Evolutionary conservation across 2,888 invertebrate genomes (phyloP), one percentile per base, ranked within the genome.

Genomic region (Uloborus plumipes): DNA sequence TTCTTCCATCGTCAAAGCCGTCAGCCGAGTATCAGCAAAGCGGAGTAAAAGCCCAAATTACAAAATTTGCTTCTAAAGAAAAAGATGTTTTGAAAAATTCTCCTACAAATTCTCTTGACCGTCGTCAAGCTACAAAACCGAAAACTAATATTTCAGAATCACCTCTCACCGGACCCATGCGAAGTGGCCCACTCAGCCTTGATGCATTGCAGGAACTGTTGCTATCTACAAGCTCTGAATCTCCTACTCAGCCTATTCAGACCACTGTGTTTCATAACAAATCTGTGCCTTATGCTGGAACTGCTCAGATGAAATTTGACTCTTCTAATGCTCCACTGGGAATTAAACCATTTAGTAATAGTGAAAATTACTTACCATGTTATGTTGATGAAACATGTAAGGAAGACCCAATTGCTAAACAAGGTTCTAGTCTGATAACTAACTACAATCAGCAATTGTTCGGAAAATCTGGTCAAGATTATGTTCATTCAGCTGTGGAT

Each of bases 401-500:
- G 69, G 69, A 74, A 18, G 66, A 66, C 6, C 55, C 50, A 22
- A 59, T 47, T 64, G 66, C 65, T 20, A 18, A 53, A 18, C 47
- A 65, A 51, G 20, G 50, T 39, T 51, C 79, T 22, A 64, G 64
- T 74, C 64, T 64, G 49, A 49, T 3, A 14, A 31, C 66, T 18
- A 49, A 39, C 20, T 74, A 69, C 20, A 66, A 31, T 64, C 64
- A 62, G 4, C 58, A 74, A 58, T n/a, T 64, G 18, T 50, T 51
- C n/a, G 55, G 59, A 51, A 84, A 79, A 53, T 22, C 69, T 20
- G 53, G 72, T 20, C 76, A 75, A 64, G 83, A 85, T 39, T 69
- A 62, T 47, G 67, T 87, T 16, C 88, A 92, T 87, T 93, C 93
- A 1, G 88, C 92, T 6, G 92, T 92, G 13, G 92, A 93, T 86